These are phyloP conservation scores for Lagopus muta DNA, from an alignment of 2,113 vertebrate species.

Conservation along the genomic window DNA sequence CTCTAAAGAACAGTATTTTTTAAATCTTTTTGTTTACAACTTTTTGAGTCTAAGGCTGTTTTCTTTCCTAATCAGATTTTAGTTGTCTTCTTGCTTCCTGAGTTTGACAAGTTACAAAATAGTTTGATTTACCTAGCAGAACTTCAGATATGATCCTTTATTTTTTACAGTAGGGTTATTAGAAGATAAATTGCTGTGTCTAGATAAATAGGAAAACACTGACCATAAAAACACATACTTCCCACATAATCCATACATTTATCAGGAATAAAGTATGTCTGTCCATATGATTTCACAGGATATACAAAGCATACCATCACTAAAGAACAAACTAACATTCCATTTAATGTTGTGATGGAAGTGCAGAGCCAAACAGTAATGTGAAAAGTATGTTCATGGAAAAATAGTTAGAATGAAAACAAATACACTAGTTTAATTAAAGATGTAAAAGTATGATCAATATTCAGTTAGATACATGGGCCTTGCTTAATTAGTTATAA, in stretches of 20 bases:
- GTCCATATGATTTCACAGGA: background rate
- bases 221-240: background rate
- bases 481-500: background rate
- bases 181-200: background rate
- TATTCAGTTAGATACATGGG: background rate
- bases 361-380: background rate
- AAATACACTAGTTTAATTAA: background rate
- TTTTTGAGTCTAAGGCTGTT: background rate
- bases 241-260: background rate
- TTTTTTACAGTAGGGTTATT: background rate
- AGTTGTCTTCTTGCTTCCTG: background rate
- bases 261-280: background rate
- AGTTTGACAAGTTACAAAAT: conserved; percentile 7
- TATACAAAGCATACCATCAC: background rate
- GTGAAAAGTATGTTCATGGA: background rate
- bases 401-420: background rate
- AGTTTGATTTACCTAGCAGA: background rate
- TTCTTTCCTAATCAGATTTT: conserved; percentile 17
- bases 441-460: accelerated
- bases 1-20: background rate
- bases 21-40: background rate
- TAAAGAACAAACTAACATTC: background rate
- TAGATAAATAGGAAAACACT: background rate
- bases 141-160: background rate
- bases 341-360: background rate